Conservation (phyloP, 2,113 vertebrate genomes). For the Pitta sordida region DNA sequence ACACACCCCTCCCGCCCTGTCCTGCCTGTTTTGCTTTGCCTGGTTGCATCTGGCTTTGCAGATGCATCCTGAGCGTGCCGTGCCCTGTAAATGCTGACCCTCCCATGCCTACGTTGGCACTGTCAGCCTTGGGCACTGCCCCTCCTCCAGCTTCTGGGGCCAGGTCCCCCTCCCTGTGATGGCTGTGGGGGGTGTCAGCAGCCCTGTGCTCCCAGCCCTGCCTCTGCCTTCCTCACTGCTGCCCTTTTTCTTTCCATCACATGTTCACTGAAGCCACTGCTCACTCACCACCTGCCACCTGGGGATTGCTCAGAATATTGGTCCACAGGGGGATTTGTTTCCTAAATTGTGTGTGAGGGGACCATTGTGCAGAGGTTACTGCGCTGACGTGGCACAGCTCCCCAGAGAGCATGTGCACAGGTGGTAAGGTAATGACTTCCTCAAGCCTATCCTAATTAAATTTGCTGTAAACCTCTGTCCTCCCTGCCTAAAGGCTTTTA, state of each 20-base stretch:
- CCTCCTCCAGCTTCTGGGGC: not conserved
- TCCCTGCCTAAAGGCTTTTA: constrained; percentile 25
- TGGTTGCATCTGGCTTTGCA: not conserved
- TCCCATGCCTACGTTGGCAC: not conserved
- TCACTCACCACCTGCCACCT: fast-evolving
- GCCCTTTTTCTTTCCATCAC: not conserved
- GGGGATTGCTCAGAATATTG: not conserved
- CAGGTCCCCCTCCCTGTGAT: not conserved
- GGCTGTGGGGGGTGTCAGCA: not conserved
- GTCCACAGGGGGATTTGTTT: not conserved
- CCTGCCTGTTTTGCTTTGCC: not conserved
- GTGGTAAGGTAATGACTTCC: not conserved
- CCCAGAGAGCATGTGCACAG: not conserved
- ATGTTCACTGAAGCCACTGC: fast-evolving
- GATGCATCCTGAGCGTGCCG: fast-evolving
- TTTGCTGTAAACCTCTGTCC: not conserved
- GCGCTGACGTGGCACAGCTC: not conserved
- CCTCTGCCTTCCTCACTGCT: not conserved
- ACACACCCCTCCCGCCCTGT: fast-evolving
- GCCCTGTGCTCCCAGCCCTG: not conserved
- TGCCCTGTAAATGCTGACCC: not conserved
- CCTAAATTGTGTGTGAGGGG: fast-evolving
- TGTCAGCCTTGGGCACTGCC: not conserved
- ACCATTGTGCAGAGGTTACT: not conserved
- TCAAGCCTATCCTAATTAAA: constrained; percentile 45